Base-by-base conservation (phyloP, 64 coral and sea anemone genomes). In the Platygyra sinensis region DNA sequence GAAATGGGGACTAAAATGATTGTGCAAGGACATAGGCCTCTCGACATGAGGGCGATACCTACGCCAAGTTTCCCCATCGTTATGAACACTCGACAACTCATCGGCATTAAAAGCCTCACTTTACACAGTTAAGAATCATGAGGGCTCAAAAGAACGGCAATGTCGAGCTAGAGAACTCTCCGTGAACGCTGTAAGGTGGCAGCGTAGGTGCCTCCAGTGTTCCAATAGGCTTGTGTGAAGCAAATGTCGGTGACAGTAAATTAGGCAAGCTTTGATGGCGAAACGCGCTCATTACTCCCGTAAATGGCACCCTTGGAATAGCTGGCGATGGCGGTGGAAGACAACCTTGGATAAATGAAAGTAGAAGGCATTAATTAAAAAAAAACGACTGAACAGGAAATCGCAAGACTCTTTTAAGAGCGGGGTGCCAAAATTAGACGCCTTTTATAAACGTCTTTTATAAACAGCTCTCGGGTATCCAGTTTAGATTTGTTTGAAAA, bases 231-330 rank as follows among this genome's bases (percentile, higher is more conserved):
- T 64, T 71, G 9, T 63, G 81, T 39, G 81, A 69, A 50, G 81
- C 32, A 72, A 72, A 81, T 55, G 79, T 85, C 10, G 81, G 38
- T 22, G 81, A 71, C 1, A 85, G 36, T 4, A 85, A 22, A 51
- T 85, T 85, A 1, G 81, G 81, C 14, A 85, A 51, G 46, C 61
- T 19, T 15, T 85, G 81, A n/a, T 85, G 81, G 81, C 63, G 81
- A 64, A 71, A 85, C 0, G 62, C 62, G 28, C 63, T 51, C 2
- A 85, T 63, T 13, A 85, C 81, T 69, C 81, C 62, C 33, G 81
- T 64, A 32, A 85, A 85, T 0, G 81, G 81, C 17, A 85, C 11
- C 71, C 81, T 85, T 85, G 81, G 81, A 51, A 85, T 49, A 42
- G 62, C 39, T 14, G 81, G 81, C 2, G 81, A 85, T 50, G 81